phyloP scores from a whole-genome alignment of 1,140 invertebrate genomes.

The Mamestra configurata region DNA sequence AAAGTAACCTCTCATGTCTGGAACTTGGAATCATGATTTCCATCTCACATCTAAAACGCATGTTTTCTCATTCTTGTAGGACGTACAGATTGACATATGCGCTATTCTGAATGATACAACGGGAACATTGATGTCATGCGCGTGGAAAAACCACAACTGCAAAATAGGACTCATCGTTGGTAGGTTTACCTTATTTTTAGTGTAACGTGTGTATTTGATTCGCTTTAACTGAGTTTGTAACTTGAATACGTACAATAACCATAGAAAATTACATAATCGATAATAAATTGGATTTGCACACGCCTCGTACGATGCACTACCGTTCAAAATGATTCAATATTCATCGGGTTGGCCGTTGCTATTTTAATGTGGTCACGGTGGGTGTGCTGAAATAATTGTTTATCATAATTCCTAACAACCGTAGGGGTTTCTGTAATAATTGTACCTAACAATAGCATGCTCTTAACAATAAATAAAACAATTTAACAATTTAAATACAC shows the following conservation, averaged over 20 bases:
- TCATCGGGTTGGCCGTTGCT: neutral
- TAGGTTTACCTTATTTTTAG: conserved; percentile 84
- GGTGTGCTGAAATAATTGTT: neutral
- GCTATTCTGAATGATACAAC: conserved; percentile 99
- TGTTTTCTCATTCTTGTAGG: conserved; percentile 89
- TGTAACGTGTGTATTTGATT: conserved; percentile 45
- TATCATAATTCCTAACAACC: neutral
- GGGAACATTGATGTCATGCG: conserved; percentile 99
- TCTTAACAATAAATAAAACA: neutral
- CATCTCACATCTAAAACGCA: conserved; percentile 72
- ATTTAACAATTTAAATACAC: neutral
- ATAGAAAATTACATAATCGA: neutral
- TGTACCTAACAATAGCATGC: too few species aligned
- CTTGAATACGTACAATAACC: conserved; percentile 12
- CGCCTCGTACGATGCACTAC: neutral
- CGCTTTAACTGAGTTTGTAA: conserved; percentile 41
- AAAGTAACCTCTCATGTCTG: conserved; percentile 4
- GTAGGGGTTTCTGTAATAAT: neutral
- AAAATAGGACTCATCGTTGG: conserved; percentile 97
- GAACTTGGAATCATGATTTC: conserved; percentile 35
- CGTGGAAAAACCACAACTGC: conserved; percentile 98
- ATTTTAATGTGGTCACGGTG: neutral
- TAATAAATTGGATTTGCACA: conserved; percentile 7
- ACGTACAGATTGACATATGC: conserved; percentile 97
- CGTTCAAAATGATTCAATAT: neutral